phyloP scores from a whole-genome alignment of 2,113 vertebrate genomes.

The Myrmophylax atrothorax region DNA sequence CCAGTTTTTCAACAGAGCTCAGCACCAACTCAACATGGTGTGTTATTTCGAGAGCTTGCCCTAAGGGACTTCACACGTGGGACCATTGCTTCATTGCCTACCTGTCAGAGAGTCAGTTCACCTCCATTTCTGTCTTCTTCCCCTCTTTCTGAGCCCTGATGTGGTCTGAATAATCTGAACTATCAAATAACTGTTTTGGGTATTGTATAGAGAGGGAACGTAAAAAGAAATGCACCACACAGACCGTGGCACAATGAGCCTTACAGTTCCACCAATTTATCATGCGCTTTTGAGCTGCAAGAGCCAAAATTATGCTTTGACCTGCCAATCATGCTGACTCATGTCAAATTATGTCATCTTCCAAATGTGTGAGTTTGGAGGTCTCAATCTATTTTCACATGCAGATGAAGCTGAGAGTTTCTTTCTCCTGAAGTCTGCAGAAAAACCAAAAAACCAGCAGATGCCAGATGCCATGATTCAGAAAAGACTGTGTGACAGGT shows the following conservation, averaged over 20 bases:
- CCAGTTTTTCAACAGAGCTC: neutral
- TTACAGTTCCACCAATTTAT: neutral
- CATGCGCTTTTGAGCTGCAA: neutral
- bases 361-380: slow-evolving; percentile 21
- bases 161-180: neutral
- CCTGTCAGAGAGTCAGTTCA: neutral
- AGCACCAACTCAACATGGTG: neutral
- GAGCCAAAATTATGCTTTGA: neutral
- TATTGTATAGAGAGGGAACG: neutral
- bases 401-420: neutral
- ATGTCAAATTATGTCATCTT: slow-evolving; percentile 21
- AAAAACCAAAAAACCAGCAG: neutral
- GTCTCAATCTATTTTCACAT: slow-evolving; percentile 7
- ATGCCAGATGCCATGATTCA: neutral
- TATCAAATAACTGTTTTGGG: neutral
- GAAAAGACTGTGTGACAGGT: neutral
- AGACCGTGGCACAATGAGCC: neutral
- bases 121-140: neutral
- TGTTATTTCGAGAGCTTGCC: neutral
- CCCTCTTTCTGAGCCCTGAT: neutral
- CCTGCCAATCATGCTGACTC: slow-evolving; percentile 30
- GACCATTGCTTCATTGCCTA: neutral
- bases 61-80: neutral
- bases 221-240: neutral
- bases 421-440: neutral